phyloP scores from a whole-genome alignment of 2,797 vertebrate species.

The Scleropages formosus region DNA sequence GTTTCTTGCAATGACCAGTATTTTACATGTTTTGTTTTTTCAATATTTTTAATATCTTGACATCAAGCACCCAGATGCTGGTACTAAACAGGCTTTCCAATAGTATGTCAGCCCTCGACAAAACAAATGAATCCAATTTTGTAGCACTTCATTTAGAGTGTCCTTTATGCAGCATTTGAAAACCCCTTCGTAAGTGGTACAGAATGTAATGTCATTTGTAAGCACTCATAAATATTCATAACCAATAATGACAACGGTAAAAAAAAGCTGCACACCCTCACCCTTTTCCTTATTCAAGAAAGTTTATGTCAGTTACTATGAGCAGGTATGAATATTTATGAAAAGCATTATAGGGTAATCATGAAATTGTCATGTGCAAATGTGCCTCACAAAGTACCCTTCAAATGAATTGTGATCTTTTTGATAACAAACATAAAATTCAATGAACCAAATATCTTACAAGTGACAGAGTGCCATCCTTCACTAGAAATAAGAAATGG shows the following conservation, averaged over 20 bases:
- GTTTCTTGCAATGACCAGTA: background rate
- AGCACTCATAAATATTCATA: conserved; percentile 28
- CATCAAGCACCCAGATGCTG: background rate
- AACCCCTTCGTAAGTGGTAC: conserved; percentile 12
- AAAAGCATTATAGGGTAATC: conserved; percentile 15
- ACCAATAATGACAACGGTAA: conserved; percentile 21
- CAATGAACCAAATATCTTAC: background rate
- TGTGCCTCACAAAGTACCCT: conserved; percentile 20
- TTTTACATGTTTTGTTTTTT: background rate
- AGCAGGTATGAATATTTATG: conserved; percentile 28
- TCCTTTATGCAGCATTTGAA: conserved; percentile 12
- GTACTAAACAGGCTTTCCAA: conserved; percentile 5
- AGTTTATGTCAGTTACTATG: conserved; percentile 18
- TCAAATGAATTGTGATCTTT: conserved; percentile 19
- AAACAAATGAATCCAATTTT: conserved; percentile 27
- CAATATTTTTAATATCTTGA: background rate
- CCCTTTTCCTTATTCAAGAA: background rate
- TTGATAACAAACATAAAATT: conserved; percentile 17
- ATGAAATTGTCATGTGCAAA: conserved; percentile 17
- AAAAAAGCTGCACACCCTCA: conserved; percentile 2
- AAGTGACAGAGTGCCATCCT: background rate
- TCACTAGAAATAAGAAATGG: background rate
- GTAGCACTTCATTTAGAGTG: conserved; percentile 20
- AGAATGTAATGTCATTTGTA: conserved; percentile 28
- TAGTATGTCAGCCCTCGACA: conserved; percentile 16